Conservation (phyloP, 2,113 vertebrate species). For the Bubo scandiacus region DNA sequence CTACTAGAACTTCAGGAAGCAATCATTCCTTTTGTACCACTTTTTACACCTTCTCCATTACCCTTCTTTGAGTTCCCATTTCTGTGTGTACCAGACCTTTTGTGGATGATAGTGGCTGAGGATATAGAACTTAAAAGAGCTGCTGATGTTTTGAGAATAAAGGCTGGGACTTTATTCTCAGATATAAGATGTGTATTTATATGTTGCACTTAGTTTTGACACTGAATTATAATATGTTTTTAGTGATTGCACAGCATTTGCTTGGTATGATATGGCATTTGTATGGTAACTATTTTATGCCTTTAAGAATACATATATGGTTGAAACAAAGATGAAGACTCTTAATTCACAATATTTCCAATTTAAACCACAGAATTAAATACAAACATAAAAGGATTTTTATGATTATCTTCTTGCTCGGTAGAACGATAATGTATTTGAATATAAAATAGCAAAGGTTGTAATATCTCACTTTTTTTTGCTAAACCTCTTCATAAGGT, state of each 20-base stretch:
- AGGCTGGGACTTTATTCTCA: neutral
- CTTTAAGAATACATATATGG: neutral
- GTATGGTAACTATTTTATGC: neutral
- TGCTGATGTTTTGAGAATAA: neutral
- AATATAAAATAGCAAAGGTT: neutral
- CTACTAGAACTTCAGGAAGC: neutral
- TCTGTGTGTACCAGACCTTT: neutral
- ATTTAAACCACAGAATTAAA: conserved; percentile 10
- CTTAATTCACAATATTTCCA: neutral
- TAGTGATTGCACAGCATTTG: neutral
- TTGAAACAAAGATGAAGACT: neutral
- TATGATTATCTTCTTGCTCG: neutral
- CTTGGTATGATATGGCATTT: neutral
- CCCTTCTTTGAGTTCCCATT: neutral
- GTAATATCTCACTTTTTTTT: neutral
- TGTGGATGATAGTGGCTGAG: neutral
- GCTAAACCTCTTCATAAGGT: neutral
- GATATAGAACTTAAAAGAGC: neutral
- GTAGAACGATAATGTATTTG: conserved; percentile 14
- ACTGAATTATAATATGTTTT: neutral
- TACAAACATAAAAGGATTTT: conserved; percentile 39
- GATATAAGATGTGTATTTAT: neutral
- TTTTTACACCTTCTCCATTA: neutral
- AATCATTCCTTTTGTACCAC: neutral
- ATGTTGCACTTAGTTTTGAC: conserved; percentile 5